A percentile compares a stretch with the other conserved stretches of the same genome.
Conservation (phyloP, 2,797 vertebrate genomes). For the Artibeus jamaicensis region DNA sequence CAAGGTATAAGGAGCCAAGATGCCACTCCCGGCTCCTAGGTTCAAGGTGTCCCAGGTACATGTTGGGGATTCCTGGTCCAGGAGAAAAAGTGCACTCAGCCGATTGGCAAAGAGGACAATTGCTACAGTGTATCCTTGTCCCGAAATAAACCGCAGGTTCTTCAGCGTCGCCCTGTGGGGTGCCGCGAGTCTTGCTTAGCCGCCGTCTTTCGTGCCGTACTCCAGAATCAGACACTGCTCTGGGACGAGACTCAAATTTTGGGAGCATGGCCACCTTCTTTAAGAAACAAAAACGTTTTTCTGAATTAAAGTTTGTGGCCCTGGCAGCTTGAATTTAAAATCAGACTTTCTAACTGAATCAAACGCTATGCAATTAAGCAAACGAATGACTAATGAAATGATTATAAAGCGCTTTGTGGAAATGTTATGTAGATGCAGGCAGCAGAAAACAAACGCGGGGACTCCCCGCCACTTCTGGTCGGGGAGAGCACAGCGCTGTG, state of each 20-base stretch:
- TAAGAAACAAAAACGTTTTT: neutral
- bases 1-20: neutral
- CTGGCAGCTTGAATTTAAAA: slow-evolving; percentile 61
- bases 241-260: neutral
- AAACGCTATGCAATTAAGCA: slow-evolving; percentile 64
- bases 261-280: neutral
- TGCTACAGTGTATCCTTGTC: neutral
- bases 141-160: neutral
- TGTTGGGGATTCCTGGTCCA: neutral
- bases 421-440: slow-evolving; percentile 50
- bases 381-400: slow-evolving; percentile 68
- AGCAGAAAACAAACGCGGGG: neutral
- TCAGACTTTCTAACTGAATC: slow-evolving; percentile 57
- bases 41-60: neutral
- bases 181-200: neutral
- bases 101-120: neutral
- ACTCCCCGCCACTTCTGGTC: neutral
- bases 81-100: neutral
- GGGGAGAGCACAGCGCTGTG: neutral
- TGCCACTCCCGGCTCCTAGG: neutral
- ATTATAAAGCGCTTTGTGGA: slow-evolving; percentile 66
- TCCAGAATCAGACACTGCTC: neutral
- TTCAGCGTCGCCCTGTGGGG: neutral
- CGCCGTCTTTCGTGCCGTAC: neutral
- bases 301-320: slow-evolving; percentile 51